Base-by-base conservation (phyloP, 2,888 invertebrate genomes). In the Brachylomia viminalis region DNA sequence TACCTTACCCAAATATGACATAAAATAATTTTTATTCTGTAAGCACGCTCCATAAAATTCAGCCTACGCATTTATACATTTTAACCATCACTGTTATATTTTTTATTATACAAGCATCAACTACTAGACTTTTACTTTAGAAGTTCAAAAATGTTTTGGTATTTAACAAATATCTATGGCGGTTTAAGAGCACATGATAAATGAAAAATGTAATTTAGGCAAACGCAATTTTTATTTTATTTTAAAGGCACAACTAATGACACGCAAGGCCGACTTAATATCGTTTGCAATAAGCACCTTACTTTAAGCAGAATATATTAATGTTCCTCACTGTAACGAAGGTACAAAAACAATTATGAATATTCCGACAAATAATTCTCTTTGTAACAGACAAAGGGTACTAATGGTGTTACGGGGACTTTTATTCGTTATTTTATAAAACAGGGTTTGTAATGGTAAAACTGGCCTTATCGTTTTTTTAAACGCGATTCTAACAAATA, bases 291-390 rank as follows among this genome's bases (percentile, higher is more conserved):
- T 61, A 65, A 76, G 58, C 33, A 27, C 66, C 59, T 75, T 27
- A 75, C 49, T 52, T 59, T 49, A 49, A 66, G 10, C 45, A 77
- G 62, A 77, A 68, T 77, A 68, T 38, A 68, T 77, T 77, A 77
- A 64, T 33, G 56, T 49, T 62, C 27, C 56, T 30, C 38, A 23
- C 30, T 49, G n/a, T 77, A 64, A 77, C 78, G 62, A 79, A 56
- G 62, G 72, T 47, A 33, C 66, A 58, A 79, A 78, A 69, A 75
- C 42, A 78, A 70, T 77, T 77, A 66, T 80, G 59, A 74, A 80
- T 70, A 80, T 80, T 80, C 65, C 69, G 38, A 80, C 58, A 68
- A 47, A 59, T 75, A 68, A 70, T 54, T 71, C 72, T 58, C 80
- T 72, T 59, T 81, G 58, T 66, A 56, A 72, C 33, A 59, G 65